Percentiles rank a stretch among this genome's conserved stretches.
Conservation (phyloP, 1,140 invertebrate species). For the Drosophila obscura region DNA sequence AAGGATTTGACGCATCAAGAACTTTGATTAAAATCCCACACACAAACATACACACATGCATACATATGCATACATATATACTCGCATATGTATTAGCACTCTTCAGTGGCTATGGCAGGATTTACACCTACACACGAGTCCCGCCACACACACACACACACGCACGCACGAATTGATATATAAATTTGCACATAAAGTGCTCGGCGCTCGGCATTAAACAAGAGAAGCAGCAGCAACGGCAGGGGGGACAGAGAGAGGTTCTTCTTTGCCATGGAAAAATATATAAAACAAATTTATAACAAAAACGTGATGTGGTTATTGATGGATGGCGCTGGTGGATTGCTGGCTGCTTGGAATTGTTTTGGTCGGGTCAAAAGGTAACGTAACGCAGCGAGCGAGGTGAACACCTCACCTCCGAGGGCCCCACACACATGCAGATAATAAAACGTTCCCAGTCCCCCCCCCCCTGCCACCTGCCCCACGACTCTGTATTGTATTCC, state of each 20-base stretch:
- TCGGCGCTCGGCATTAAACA: slow-evolving; percentile 27
- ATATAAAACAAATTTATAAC: slow-evolving; percentile 81
- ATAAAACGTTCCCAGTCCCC: slow-evolving; percentile 12
- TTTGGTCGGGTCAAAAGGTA: slow-evolving; percentile 45
- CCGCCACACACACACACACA: slow-evolving; percentile 2
- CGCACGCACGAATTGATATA: slow-evolving; percentile 47
- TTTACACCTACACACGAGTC: slow-evolving; percentile 37
- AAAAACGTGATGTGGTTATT: slow-evolving; percentile 78
- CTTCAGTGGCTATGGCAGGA: slow-evolving; percentile 22
- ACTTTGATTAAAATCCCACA: slow-evolving; percentile 50
- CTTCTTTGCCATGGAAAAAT: slow-evolving; percentile 51
- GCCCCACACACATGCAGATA: slow-evolving; percentile 18
- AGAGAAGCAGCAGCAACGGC: slow-evolving; percentile 11
- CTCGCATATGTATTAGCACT: slow-evolving; percentile 4
- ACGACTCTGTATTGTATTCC: not conserved
- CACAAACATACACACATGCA: not conserved
- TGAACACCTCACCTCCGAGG: slow-evolving; percentile 2
- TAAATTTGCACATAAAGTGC: slow-evolving; percentile 63
- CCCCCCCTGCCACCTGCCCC: no score
- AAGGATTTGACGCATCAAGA: slow-evolving; percentile 49
- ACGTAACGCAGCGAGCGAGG: slow-evolving; percentile 20
- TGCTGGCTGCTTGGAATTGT: slow-evolving; percentile 41
- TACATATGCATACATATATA: not conserved
- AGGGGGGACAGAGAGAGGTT: slow-evolving; percentile 5
- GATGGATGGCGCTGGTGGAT: slow-evolving; percentile 59